Conservation (phyloP, 2,797 vertebrate species). For the Limosa lapponica region DNA sequence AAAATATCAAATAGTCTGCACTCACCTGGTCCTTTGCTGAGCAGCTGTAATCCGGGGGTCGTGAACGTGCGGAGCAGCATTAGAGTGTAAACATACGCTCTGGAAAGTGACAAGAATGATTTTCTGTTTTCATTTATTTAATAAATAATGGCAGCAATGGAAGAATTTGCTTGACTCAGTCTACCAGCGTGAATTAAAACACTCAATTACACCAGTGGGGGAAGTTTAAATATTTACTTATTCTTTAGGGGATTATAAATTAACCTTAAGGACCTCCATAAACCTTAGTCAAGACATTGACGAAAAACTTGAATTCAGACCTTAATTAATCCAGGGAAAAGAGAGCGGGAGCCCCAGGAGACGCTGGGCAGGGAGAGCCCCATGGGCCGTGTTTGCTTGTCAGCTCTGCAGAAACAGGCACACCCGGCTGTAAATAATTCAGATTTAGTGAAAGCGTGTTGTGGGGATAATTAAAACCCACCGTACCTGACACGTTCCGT, state of each 20-base stretch:
- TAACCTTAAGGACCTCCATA: constrained; percentile 36
- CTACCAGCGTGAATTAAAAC: constrained; percentile 10
- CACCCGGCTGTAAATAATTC: neutral
- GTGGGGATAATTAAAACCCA: neutral
- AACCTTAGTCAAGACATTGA: constrained; percentile 13
- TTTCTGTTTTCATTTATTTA: neutral
- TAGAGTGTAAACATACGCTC: neutral
- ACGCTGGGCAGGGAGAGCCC: neutral
- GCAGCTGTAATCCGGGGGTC: neutral
- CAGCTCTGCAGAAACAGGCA: neutral
- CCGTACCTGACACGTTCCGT: neutral
- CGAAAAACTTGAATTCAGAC: neutral
- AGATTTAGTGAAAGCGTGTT: neutral
- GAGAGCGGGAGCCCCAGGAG: neutral
- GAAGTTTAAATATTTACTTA: constrained; percentile 59
- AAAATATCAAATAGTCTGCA: fast-evolving
- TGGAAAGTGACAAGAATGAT: neutral
- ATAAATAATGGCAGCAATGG: neutral
- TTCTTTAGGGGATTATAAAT: constrained; percentile 50
- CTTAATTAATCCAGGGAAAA: constrained; percentile 23
- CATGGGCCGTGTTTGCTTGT: neutral
- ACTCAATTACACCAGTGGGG: constrained; percentile 38
- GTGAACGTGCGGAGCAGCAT: fast-evolving
- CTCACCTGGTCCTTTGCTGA: neutral
- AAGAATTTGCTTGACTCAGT: neutral